Conservation (phyloP, 37 sponge, comb jelly and placozoan genomes). For the Hormiphora californensis region DNA sequence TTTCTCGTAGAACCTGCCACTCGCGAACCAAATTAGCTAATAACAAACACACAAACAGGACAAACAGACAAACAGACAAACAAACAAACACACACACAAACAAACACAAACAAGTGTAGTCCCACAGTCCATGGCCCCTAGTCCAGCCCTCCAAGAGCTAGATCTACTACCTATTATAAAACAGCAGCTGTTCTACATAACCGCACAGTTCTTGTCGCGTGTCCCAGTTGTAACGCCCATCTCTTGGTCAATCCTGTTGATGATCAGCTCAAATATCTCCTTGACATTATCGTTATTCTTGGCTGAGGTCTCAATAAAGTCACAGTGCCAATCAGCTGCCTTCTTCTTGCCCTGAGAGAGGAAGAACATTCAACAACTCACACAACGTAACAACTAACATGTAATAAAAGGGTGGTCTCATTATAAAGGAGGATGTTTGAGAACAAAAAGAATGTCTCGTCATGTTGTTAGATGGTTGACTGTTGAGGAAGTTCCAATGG, state of each 20-base stretch:
- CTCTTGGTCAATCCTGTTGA: constrained; percentile 24
- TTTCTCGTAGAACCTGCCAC: too few relatives aligned
- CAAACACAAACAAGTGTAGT: too few relatives aligned
- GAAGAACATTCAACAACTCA: not conserved
- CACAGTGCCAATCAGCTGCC: constrained; percentile 38
- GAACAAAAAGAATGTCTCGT: too few relatives aligned
- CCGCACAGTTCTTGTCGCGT: not conserved
- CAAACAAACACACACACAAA: too few relatives aligned
- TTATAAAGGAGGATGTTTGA: not conserved
- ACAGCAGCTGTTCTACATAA: not conserved
- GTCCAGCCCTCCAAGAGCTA: too few relatives aligned
- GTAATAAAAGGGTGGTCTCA: not conserved
- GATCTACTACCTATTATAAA: not conserved
- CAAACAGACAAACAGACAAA: too few relatives aligned
- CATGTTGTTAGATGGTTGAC: too few relatives aligned
- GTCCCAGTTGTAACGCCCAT: constrained; percentile 1
- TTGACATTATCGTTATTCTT: constrained; percentile 34
- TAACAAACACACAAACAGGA: too few relatives aligned
- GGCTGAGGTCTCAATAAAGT: constrained; percentile 21
- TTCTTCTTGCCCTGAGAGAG: not conserved
- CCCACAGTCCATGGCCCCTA: too few relatives aligned
- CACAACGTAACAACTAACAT: not conserved
- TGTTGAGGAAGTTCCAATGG: too few relatives aligned
- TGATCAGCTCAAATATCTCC: constrained; percentile 31
- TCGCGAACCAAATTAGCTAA: too few relatives aligned